Conservation (phyloP, 1,140 invertebrate genomes). For the Ptiloglossa arizonensis region DNA sequence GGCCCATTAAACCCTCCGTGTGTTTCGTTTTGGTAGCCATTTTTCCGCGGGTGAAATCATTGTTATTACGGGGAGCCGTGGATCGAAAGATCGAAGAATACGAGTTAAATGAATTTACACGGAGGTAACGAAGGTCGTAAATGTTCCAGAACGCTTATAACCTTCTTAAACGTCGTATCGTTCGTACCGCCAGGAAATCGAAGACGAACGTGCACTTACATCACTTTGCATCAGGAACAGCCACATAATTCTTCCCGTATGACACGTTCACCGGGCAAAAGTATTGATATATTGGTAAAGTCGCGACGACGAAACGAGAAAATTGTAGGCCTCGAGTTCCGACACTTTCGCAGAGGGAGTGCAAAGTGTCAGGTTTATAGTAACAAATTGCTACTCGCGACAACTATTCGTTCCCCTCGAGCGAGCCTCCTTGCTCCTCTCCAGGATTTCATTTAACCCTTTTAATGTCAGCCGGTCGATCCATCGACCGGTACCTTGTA, state of each 20-base stretch:
- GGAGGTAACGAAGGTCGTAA: not conserved
- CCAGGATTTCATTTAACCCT: constrained; percentile 3
- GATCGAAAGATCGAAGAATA: not conserved
- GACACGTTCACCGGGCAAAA: not conserved
- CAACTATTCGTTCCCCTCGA: not conserved
- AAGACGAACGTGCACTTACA: not conserved
- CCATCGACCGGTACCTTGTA: no score
- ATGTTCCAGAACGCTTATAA: not conserved
- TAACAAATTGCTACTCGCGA: constrained; percentile 29
- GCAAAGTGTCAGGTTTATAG: constrained; percentile 3
- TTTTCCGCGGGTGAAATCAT: no score
- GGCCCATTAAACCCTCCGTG: no score
- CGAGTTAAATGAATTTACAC: not conserved
- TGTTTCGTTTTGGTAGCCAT: no score
- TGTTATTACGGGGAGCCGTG: no score
- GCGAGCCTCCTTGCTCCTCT: not conserved
- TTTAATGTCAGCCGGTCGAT: no score
- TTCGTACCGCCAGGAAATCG: not conserved
- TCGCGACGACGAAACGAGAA: not conserved
- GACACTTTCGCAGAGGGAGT: not conserved
- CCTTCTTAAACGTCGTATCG: no score
- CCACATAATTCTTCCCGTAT: not conserved
- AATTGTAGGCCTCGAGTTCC: not conserved
- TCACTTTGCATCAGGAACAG: not conserved
- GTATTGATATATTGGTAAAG: not conserved